Conservation (phyloP, 2,797 vertebrate genomes). For the Acanthiza pusilla region DNA sequence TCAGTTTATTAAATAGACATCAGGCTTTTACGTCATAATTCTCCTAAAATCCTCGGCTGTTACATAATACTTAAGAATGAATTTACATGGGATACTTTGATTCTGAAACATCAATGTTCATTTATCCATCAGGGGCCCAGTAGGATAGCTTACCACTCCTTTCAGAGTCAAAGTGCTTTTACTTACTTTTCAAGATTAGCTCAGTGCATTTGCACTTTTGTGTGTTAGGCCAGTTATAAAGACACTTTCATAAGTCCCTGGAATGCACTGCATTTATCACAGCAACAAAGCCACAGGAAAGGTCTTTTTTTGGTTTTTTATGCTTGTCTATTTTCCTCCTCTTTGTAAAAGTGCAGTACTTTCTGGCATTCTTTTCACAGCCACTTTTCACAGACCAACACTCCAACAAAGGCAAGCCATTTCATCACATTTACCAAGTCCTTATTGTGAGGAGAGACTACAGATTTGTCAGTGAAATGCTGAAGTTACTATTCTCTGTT, state of each 20-base stretch:
- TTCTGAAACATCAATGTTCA: not conserved
- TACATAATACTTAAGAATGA: conserved; percentile 34
- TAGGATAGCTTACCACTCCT: not conserved
- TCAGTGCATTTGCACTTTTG: not conserved
- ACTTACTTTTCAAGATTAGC: not conserved
- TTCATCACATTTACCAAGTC: not conserved
- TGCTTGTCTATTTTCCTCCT: not conserved
- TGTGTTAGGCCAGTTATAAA: not conserved
- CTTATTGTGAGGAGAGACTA: not conserved
- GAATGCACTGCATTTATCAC: conserved; percentile 12
- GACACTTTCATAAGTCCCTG: not conserved
- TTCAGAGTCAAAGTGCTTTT: not conserved
- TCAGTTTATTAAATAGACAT: conserved; percentile 37
- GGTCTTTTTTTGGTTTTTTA: not conserved
- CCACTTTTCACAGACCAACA: not conserved
- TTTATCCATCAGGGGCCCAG: not conserved
- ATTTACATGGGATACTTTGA: not conserved
- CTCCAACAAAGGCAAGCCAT: not conserved
- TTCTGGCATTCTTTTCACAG: conserved; percentile 22
- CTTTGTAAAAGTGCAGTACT: not conserved
- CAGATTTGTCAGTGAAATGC: not conserved
- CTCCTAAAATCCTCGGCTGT: conserved; percentile 33
- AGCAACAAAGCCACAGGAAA: conserved; percentile 10
- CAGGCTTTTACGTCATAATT: conserved; percentile 41
- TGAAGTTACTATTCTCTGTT: not conserved